These are phyloP conservation scores for Sardina pilchardus DNA, from an alignment of 2,113 vertebrate species.

Conservation along the genomic window DNA sequence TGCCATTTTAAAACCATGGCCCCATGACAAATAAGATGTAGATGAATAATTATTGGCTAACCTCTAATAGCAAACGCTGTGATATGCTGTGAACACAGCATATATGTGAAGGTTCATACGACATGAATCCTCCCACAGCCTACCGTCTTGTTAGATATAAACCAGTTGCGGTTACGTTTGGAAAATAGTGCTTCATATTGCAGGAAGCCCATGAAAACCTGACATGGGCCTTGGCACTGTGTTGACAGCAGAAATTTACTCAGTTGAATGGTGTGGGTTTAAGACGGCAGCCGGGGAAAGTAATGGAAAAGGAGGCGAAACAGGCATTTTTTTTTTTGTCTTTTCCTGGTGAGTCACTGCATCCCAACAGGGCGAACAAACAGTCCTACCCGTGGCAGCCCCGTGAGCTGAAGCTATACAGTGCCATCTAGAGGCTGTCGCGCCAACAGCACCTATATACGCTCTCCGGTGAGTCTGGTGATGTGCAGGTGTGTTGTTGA, in stretches of 20 bases:
- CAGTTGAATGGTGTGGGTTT: constrained; percentile 12
- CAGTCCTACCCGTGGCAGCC: constrained; percentile 11
- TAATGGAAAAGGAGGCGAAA: constrained; percentile 59
- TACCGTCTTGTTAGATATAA: background rate
- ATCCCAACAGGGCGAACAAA: constrained; percentile 43
- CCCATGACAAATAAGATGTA: background rate
- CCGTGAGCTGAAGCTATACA: constrained; percentile 63
- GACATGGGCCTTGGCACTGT: constrained; percentile 5
- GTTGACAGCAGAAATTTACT: constrained; percentile 18
- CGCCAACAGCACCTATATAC: constrained; percentile 11
- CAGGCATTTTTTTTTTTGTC: constrained; percentile 63
- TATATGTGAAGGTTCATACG: background rate
- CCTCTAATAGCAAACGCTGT: background rate
- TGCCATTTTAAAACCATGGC: background rate
- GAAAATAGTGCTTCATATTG: constrained; percentile 2
- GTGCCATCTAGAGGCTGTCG: constrained; percentile 73
- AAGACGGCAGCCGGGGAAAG: constrained; percentile 9
- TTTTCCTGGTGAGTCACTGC: constrained; percentile 33
- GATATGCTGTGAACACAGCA: background rate
- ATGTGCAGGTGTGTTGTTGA: constrained; percentile 49
- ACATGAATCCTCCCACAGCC: background rate
- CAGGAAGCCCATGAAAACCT: background rate
- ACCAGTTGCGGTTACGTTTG: background rate
- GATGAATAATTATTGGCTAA: background rate
- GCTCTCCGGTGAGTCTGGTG: background rate